Percentiles rank a stretch among this genome's conserved stretches.
Evolutionary conservation across 2,797 vertebrate genomes (phyloP).

Genomic region (Ciconia nigra): DNA sequence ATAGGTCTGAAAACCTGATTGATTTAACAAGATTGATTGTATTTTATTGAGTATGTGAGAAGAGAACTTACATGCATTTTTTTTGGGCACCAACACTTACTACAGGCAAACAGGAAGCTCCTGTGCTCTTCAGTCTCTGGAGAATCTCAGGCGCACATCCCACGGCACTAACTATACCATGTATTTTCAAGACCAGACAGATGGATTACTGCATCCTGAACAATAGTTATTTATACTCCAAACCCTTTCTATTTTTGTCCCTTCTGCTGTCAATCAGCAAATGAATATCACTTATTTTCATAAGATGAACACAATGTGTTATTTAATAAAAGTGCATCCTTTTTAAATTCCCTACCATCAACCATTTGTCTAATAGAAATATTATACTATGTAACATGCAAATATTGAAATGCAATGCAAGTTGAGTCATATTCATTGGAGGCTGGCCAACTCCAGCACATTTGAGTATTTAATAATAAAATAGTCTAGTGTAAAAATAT

Average conservation of each 20-base stretch:
- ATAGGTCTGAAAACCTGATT: background rate
- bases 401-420: slow-evolving; percentile 71
- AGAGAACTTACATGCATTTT: background rate
- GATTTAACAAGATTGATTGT: background rate
- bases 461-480: slow-evolving; percentile 71
- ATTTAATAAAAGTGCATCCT: slow-evolving; percentile 51
- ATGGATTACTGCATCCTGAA: background rate
- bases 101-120: background rate
- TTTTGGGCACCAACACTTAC: background rate
- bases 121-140: background rate
- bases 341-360: slow-evolving; percentile 43
- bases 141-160: background rate
- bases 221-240: background rate
- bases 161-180: background rate
- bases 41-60: background rate
- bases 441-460: slow-evolving; percentile 62
- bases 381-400: slow-evolving; percentile 60
- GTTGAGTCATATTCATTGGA: slow-evolving; percentile 68
- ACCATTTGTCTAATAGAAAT: slow-evolving; percentile 66
- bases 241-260: background rate
- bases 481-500: slow-evolving; percentile 69
- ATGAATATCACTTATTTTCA: background rate
- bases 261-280: background rate
- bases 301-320: background rate
- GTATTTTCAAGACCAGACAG: background rate